Base-by-base conservation (phyloP, 2,113 vertebrate species). In the Vidua chalybeata region DNA sequence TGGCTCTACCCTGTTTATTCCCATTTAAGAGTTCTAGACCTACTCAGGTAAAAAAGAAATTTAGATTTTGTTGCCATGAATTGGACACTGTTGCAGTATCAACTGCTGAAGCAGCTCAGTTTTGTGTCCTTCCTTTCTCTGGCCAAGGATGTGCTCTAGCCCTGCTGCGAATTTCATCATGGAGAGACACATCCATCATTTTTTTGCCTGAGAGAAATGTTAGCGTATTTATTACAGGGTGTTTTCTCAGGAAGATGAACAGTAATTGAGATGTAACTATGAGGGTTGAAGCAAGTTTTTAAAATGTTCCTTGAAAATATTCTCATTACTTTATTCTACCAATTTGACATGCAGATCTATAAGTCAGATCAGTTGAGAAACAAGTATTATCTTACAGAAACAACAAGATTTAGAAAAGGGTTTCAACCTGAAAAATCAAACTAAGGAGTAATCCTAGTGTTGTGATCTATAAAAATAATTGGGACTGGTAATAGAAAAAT, bases 351-450 rank as follows among this genome's bases (percentile, higher is more conserved):
- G 14, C 9, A 81, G 35, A 59, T 30, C 56, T 93, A 0, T 61
- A 76, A 76, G 15, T 85, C 58, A 58, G 67, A 69, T 73, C 14
- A 58, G 3, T 66, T 90, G 59, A 76, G 75, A 85, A 41, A 64
- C 31, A 83, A 73, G 79, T 86, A 49, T 75, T 85, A 21, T 69
- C 37, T 87, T 72, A 80, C 33, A 85, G 67, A 76, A 96, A 52
- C 24, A 87, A 61, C 10, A 83, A 73, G 39, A 35, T 79, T 91
- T 85, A 85, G 54, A 51, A 88, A 83, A 83, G 41, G n/a, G 90
- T 90, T 85, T 87, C 41, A 96, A 91, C 45, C 82, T 66, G 62
- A 75, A 91, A 90, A 90, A 85, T 85, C 62, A 91, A 90, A 94
- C 35, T 74, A 59, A 62, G 7, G 16, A 54, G 45, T 93, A 93